Percentiles rank a stretch among this genome's conserved stretches.
Evolutionary conservation across 2,888 invertebrate genomes (phyloP).

Genomic region (Physocephala rufipes): DNA sequence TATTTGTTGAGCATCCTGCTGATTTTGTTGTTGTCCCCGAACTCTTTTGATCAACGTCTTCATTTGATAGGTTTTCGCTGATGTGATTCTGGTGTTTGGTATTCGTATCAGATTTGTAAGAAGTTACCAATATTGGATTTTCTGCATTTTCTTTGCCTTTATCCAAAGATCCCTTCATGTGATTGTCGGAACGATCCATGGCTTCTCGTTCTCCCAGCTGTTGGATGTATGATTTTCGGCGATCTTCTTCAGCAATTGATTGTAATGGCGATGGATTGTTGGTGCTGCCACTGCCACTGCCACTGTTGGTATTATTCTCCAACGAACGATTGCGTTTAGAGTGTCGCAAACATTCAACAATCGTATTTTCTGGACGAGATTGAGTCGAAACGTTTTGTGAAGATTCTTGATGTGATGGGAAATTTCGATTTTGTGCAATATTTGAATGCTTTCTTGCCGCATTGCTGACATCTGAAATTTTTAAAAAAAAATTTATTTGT

Average conservation of each 20-base stretch:
- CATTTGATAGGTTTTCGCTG: constrained; percentile 11
- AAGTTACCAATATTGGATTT: background rate
- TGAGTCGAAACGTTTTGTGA: constrained; percentile 24
- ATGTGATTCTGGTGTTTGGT: constrained; percentile 19
- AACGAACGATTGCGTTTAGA: constrained; percentile 70
- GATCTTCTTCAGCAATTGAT: constrained; percentile 73
- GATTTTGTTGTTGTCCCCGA: constrained; percentile 35
- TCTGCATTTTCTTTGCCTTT: background rate
- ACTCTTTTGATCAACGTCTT: constrained; percentile 18
- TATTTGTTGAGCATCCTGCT: background rate
- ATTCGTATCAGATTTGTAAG: too few relatives aligned
- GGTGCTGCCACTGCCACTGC: constrained; percentile 52
- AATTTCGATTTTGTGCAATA: constrained; percentile 70
- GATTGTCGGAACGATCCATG: constrained; percentile 71
- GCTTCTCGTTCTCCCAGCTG: constrained; percentile 68
- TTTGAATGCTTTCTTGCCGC: too few relatives aligned
- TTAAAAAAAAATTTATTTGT: too few relatives aligned
- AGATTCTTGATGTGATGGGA: constrained; percentile 11
- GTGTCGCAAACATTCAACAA: constrained; percentile 71
- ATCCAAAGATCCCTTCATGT: constrained; percentile 68
- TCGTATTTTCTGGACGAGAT: constrained; percentile 25
- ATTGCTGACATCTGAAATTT: too few relatives aligned
- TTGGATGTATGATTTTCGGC: constrained; percentile 70
- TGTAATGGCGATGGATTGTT: constrained; percentile 64
- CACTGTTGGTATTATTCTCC: constrained; percentile 63